phyloP scores from a whole-genome alignment of 2,113 vertebrate genomes.

The Pao palembangensis region DNA sequence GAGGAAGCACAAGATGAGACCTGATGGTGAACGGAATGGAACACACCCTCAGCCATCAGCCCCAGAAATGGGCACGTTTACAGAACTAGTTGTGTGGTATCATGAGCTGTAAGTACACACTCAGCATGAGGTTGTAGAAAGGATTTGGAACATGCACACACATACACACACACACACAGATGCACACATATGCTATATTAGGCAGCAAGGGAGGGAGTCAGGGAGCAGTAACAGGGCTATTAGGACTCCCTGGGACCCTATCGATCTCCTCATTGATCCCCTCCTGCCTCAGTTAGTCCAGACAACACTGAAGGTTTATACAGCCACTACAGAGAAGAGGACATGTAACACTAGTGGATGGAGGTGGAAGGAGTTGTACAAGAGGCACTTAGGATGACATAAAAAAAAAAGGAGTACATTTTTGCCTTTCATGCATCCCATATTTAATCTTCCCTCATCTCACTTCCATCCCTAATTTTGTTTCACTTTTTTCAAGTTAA shows the following conservation, averaged over 20 bases:
- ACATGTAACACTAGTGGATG: conserved; percentile 19
- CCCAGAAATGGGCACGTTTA: conserved; percentile 38
- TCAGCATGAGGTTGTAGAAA: conserved; percentile 39
- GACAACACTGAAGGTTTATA: conserved; percentile 55
- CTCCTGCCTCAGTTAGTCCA: conserved; percentile 55
- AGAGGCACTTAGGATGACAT: conserved; percentile 22
- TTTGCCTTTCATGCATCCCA: background rate
- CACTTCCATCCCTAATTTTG: too few species aligned
- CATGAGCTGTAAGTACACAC: conserved; percentile 49
- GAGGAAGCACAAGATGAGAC: conserved; percentile 1
- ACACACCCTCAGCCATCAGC: conserved; percentile 21
- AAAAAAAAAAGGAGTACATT: background rate
- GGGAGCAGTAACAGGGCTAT: conserved; percentile 70
- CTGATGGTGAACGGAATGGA: conserved; percentile 19
- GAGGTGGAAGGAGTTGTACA: conserved; percentile 13
- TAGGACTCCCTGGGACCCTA: conserved; percentile 71
- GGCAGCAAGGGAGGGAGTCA: conserved; percentile 60
- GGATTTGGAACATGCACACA: conserved; percentile 29
- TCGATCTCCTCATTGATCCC: conserved; percentile 73
- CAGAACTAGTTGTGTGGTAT: conserved; percentile 48
- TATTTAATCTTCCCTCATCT: background rate
- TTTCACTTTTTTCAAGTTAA: background rate
- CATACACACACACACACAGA: background rate
- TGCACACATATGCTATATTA: conserved; percentile 44
- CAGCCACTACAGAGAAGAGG: conserved; percentile 41